Percentiles rank a stretch among this genome's conserved stretches.
Conservation (phyloP, 2,797 vertebrate genomes). For the Spinus olivaceus region DNA sequence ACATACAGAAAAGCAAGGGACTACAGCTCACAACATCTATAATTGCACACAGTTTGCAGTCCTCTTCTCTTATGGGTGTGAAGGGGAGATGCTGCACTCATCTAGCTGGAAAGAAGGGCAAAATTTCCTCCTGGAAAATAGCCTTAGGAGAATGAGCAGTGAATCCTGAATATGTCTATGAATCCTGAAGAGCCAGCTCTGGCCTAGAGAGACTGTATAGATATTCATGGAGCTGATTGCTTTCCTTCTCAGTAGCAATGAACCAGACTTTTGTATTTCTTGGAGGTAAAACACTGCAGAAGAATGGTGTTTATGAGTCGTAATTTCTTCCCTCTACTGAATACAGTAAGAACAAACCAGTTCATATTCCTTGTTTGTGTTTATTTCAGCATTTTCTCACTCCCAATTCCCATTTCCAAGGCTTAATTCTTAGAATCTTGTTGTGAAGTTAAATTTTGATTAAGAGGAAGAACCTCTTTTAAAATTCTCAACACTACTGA, state of each 20-base stretch:
- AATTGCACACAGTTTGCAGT: not conserved
- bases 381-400: not conserved
- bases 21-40: not conserved
- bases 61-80: not conserved
- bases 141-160: not conserved
- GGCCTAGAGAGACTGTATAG: not conserved
- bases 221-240: not conserved
- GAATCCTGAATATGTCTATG: not conserved
- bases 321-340: not conserved
- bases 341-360: not conserved
- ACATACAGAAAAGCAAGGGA: not conserved
- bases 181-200: not conserved
- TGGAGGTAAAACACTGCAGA: not conserved
- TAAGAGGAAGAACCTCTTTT: not conserved
- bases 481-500: not conserved
- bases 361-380: not conserved
- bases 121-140: not conserved
- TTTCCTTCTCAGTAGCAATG: not conserved
- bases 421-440: not conserved
- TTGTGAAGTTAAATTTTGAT: not conserved
- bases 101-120: not conserved
- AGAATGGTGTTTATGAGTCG: not conserved
- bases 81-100: not conserved
- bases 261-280: not conserved
- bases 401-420: not conserved